Conservation (phyloP, 2,888 invertebrate genomes). For the Rhagium mordax region DNA sequence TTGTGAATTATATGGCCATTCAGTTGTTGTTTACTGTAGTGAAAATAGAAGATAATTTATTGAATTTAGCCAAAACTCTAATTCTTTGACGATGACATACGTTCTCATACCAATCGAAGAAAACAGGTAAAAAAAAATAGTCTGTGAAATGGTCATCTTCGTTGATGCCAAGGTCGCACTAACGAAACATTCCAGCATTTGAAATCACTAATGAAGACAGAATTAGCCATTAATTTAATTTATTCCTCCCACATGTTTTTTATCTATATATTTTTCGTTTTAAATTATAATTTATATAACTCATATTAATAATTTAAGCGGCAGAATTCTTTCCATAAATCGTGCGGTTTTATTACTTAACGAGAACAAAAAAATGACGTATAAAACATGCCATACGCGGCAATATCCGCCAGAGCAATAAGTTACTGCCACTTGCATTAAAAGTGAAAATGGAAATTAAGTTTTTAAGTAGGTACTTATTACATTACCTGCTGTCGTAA, state of each 20-base stretch:
- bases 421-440: not conserved
- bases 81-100: too few relatives aligned
- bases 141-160: not conserved
- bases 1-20: too few relatives aligned
- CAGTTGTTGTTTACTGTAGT: too few relatives aligned
- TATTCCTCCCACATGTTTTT: not conserved
- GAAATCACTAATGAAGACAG: not conserved
- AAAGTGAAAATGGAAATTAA: slow-evolving; percentile 25
- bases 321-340: not conserved
- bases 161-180: not conserved
- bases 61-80: too few relatives aligned
- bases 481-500: slow-evolving; percentile 33
- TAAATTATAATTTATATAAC: not conserved
- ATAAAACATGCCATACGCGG: not conserved
- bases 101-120: too few relatives aligned
- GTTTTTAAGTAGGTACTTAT: slow-evolving; percentile 28
- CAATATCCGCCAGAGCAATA: not conserved
- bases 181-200: not conserved
- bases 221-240: not conserved
- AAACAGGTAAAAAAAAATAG: too few relatives aligned
- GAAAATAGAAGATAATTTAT: too few relatives aligned
- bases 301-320: slow-evolving; percentile 12
- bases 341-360: slow-evolving; percentile 11
- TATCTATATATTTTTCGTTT: not conserved
- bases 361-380: slow-evolving; percentile 1